Percentiles rank a stretch among this genome's conserved stretches.
Evolutionary conservation across 2,888 invertebrate species (phyloP).

Genomic region (Eumacrocentrus americanus): DNA sequence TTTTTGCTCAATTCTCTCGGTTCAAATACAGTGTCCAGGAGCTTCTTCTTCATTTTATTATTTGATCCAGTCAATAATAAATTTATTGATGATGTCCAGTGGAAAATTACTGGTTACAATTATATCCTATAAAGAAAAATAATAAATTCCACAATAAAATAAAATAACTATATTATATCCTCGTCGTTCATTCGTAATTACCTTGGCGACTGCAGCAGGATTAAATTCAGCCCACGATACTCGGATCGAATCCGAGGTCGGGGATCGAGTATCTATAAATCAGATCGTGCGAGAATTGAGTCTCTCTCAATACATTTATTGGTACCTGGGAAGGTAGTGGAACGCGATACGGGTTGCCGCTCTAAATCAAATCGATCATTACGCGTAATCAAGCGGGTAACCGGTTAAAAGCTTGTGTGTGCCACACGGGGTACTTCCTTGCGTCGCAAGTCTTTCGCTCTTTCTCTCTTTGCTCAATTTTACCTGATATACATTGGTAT

Average conservation of each 20-base stretch:
- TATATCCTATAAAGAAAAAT: not conserved
- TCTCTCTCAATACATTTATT: slow-evolving; percentile 4
- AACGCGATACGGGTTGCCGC: slow-evolving; percentile 50
- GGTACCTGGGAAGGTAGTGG: slow-evolving; percentile 43
- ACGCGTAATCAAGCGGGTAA: slow-evolving; percentile 57
- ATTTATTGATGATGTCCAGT: not conserved
- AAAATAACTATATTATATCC: not conserved
- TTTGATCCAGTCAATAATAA: not conserved
- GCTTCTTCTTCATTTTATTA: not conserved
- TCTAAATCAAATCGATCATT: slow-evolving; percentile 58
- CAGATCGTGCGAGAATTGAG: slow-evolving; percentile 30
- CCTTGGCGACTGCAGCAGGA: slow-evolving; percentile 21
- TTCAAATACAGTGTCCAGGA: not conserved
- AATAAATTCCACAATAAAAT: not conserved
- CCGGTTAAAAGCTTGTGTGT: slow-evolving; percentile 40
- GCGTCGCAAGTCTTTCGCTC: slow-evolving; percentile 27
- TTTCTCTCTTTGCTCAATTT: slow-evolving; percentile 18
- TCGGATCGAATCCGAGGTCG: slow-evolving; percentile 25
- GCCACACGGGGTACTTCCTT: slow-evolving; percentile 34
- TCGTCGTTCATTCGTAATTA: slow-evolving; percentile 13
- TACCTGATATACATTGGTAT: slow-evolving; percentile 20
- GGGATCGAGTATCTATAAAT: slow-evolving; percentile 39
- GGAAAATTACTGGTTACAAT: not conserved
- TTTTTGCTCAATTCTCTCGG: not conserved
- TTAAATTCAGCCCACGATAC: slow-evolving; percentile 22